Evolutionary conservation across 2,888 invertebrate genomes (phyloP).

Genomic region (Stratiomys singularior): DNA sequence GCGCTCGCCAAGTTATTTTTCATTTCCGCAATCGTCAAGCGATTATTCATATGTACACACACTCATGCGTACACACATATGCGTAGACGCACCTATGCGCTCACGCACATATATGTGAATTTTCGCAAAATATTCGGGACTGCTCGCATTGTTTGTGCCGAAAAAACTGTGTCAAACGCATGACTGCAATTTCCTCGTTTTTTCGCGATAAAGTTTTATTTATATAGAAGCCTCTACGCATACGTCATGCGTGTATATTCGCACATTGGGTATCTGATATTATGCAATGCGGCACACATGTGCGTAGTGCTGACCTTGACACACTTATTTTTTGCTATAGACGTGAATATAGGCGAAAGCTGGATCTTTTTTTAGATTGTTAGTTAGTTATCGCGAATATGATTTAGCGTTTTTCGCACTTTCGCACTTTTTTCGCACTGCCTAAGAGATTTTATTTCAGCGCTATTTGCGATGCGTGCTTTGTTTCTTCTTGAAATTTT

Average conservation of each 20-base stretch:
- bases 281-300: slow-evolving; percentile 28
- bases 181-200: slow-evolving; percentile 4
- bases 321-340: slow-evolving; percentile 19
- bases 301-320: slow-evolving; percentile 41
- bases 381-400: slow-evolving; percentile 19
- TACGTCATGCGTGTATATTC: slow-evolving; percentile 21
- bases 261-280: not conserved
- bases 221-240: slow-evolving; percentile 15
- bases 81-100: not conserved
- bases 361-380: slow-evolving; percentile 15
- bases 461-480: not conserved
- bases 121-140: not conserved
- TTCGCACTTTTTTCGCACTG: slow-evolving; percentile 6
- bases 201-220: slow-evolving; percentile 12
- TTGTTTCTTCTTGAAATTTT: not conserved
- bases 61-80: not conserved
- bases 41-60: not conserved
- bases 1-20: not conserved
- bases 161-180: slow-evolving; percentile 32
- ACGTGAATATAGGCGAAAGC: not conserved
- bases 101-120: not conserved
- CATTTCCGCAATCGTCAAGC: slow-evolving; percentile 25
- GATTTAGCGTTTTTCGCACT: not conserved
- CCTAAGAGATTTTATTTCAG: not conserved
- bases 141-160: not conserved